Conservation (phyloP, 2,888 invertebrate genomes). For the Philereme vetulata region DNA sequence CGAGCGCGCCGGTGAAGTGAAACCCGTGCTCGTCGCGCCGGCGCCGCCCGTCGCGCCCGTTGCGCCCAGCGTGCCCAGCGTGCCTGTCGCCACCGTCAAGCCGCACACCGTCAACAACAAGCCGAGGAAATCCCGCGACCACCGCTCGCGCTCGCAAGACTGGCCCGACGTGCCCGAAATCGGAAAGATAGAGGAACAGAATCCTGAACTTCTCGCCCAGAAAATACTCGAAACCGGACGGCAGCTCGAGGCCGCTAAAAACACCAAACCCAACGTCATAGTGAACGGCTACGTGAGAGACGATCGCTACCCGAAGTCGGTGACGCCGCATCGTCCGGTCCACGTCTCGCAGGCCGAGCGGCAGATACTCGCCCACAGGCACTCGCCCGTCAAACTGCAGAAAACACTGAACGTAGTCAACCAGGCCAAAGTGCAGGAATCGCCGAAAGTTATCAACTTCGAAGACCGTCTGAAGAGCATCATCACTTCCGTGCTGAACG, state of each 20-base stretch:
- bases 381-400: constrained; percentile 67
- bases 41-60: constrained; percentile 12
- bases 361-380: constrained; percentile 41
- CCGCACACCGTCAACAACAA: constrained; percentile 75
- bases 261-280: constrained; percentile 71
- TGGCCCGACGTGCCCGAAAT: constrained; percentile 96
- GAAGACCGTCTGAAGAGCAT: constrained; percentile 95
- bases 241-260: constrained; percentile 93
- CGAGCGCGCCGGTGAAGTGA: constrained; percentile 88
- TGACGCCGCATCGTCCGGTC: constrained; percentile 52
- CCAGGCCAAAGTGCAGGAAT: constrained; percentile 85
- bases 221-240: constrained; percentile 95
- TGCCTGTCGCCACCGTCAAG: constrained; percentile 75
- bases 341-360: constrained; percentile 36
- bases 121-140: constrained; percentile 85
- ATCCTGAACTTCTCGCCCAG: constrained; percentile 94
- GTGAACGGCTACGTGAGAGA: constrained; percentile 72
- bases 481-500: constrained; percentile 93
- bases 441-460: constrained; percentile 91
- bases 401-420: constrained; percentile 72
- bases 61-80: constrained; percentile 37
- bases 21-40: constrained; percentile 51
- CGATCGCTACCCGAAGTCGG: constrained; percentile 55
- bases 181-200: constrained; percentile 95
- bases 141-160: constrained; percentile 92